Conservation (phyloP, 2,797 vertebrate species). For the Halcyon chelicuti region DNA sequence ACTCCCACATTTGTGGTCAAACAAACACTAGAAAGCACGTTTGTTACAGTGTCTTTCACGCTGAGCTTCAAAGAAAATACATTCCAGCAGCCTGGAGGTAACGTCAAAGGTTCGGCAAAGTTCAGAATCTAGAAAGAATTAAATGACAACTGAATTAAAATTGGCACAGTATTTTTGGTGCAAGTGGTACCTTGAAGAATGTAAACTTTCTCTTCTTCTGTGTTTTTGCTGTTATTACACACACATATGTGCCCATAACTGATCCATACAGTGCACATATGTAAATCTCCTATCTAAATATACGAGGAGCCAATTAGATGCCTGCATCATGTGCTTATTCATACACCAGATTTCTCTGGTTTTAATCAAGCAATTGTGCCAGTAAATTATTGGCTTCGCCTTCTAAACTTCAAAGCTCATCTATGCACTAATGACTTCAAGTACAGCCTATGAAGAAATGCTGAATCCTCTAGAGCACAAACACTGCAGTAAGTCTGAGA, state of each 20-base stretch:
- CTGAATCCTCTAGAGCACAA: neutral
- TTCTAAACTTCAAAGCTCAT: constrained; percentile 17
- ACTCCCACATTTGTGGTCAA: constrained; percentile 87
- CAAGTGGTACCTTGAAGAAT: neutral
- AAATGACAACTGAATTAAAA: constrained; percentile 6
- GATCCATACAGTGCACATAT: neutral
- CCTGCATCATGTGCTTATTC: neutral
- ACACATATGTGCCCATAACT: neutral
- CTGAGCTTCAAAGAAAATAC: constrained; percentile 89
- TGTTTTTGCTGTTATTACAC: neutral
- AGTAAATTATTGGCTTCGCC: neutral
- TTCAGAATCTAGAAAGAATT: constrained; percentile 86
- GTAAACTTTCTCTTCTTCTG: neutral
- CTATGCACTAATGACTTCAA: neutral
- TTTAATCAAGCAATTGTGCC: neutral
- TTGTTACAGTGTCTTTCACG: constrained; percentile 81
- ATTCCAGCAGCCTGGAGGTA: constrained; percentile 91
- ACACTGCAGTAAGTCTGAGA: constrained; percentile 6
- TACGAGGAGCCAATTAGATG: neutral
- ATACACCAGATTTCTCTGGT: neutral
- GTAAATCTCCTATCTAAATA: neutral
- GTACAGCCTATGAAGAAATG: neutral
- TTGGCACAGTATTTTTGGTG: neutral
- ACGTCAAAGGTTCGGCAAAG: constrained; percentile 84
- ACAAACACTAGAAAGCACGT: constrained; percentile 84